Base-by-base conservation (phyloP, 2,113 vertebrate genomes). In the Trinectes maculatus region DNA sequence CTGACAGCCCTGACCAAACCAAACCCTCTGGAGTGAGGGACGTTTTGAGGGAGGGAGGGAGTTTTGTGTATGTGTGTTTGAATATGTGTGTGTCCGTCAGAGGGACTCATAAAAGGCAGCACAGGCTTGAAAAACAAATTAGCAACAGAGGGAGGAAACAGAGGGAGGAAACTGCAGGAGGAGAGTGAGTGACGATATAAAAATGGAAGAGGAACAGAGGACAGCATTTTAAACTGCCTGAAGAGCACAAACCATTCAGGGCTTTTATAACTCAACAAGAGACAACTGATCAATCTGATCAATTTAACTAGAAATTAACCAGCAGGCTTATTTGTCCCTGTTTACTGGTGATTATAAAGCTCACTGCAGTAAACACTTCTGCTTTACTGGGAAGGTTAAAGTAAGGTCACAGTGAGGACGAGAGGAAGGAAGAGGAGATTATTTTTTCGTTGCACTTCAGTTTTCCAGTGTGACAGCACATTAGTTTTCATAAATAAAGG, bases 1-100 rank as follows among this genome's bases (percentile, higher is more conserved):
- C 46, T 61, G 74, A 83, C 85, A 80, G 74, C 69, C 46, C 62
- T 40, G 58, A 78, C 33, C 53, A 62, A 76, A 75, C 31, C 54
- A 53, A 68, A 61, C 21, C 54, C 71, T 68, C 64, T 37, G 59
- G 52, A 60, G 78, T 24, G 51, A 63, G 34, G 59, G n/a, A n/a
- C n/a, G n/a, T n/a, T n/a, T n/a, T n/a, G n/a, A n/a, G n/a, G n/a
- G n/a, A n/a, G n/a, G 47, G 43, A 48, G 58, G 51, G 44, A 55
- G 49, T 13, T 25, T n/a, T 26, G 19, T 18, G 39, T 12, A 4
- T 44, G 2, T 56, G 39, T 55, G 33, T 40, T 12, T 56, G 18
- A 26, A 26, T 44, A 26, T 51, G 21, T 18, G 15, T 37, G 22
- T 51, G 15, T 25, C 19, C 47, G 31, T 21, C 34, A 64, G 71